Evolutionary conservation across 2,797 vertebrate genomes (phyloP), one percentile per base, ranked within the genome.

Genomic region (Acanthurus leucopareius): DNA sequence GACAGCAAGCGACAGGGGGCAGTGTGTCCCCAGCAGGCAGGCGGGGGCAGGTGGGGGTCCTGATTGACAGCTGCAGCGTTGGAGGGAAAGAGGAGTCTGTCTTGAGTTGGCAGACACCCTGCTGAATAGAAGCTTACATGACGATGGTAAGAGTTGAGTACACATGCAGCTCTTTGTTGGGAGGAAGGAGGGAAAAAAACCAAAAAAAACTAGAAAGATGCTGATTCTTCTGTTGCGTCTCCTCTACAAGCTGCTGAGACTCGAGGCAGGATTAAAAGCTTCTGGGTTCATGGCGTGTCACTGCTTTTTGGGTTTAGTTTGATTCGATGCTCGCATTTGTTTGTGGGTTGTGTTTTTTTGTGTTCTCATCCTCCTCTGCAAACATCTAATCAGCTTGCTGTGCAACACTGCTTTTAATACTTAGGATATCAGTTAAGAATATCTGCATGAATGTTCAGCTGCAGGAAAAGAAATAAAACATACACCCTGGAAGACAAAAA

Each of bases 1-100:
- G 60, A 63, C 60, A 83, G 49, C 51, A 64, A 69, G 88, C 93
- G 75, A 91, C 80, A 95, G 94, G 90, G 93, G 93, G 93, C 91
- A 90, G 73, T 85, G 91, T 88, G 90, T 81, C 82, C 52, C 83
- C 91, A 79, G 65, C 76, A 86, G 74, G 32, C 47, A 60, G 70
- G 19, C 53, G 44, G 49, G 73, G 60, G 28, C 47, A 61, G 68
- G 68, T 63, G 80, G 60, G 73, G 52, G 75, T 60, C 28, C 42
- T 88, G 87, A 89, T 71, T 89, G 89, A 89, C 89, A 91, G 86
- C 66, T 4, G 11, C 47, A 45, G 73, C 47, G 10, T 78, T 73
- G 72, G 72, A 79, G 52, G 47, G 60, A 64, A n/a, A 47, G 54
- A 75, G 49, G 57, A 68, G 69, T 69, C 71, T 74, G 49, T 71